A percentile compares a stretch with the other conserved stretches of the same genome.
phyloP scores from a whole-genome alignment of 2,797 vertebrate genomes.

The Melanotaenia trifasciata region DNA sequence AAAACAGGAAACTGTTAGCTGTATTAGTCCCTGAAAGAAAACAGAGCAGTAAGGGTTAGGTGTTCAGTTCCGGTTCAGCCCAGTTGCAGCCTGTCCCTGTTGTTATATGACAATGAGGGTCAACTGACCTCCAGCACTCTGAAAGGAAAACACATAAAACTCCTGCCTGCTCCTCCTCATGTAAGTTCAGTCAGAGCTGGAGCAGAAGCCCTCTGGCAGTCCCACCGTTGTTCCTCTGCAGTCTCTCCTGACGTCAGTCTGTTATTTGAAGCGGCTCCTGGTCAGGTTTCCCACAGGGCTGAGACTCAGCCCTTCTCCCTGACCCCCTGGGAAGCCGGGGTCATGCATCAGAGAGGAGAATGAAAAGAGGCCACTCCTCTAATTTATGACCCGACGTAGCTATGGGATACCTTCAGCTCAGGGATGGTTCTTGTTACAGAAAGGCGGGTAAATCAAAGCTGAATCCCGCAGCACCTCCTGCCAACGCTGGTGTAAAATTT shows the following conservation, averaged over 20 bases:
- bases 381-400: conserved; percentile 81
- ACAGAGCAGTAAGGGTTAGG: conserved; percentile 10
- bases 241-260: conserved; percentile 60
- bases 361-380: conserved; percentile 75
- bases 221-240: conserved; percentile 48
- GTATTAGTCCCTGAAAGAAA: conserved; percentile 12
- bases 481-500: conserved; percentile 55
- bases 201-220: conserved; percentile 38
- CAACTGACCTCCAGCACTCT: conserved; percentile 45
- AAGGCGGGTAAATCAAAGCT: conserved; percentile 44
- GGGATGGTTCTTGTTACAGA: conserved; percentile 73
- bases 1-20: conserved; percentile 10
- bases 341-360: conserved; percentile 77
- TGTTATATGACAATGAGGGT: conserved; percentile 55
- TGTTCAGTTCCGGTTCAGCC: not conserved
- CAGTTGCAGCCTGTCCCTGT: conserved; percentile 44
- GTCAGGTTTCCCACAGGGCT: conserved; percentile 75
- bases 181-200: conserved; percentile 48
- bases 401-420: conserved; percentile 73
- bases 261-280: conserved; percentile 73
- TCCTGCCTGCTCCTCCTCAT: conserved; percentile 49
- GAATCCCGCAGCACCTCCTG: conserved; percentile 45
- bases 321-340: conserved; percentile 68
- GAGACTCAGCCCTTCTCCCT: conserved; percentile 49
- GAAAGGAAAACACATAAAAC: conserved; percentile 64